A percentile compares a stretch with the other conserved stretches of the same genome.
Evolutionary conservation across 2,797 vertebrate genomes (phyloP).

Genomic region (Coccyzus lansbergi): DNA sequence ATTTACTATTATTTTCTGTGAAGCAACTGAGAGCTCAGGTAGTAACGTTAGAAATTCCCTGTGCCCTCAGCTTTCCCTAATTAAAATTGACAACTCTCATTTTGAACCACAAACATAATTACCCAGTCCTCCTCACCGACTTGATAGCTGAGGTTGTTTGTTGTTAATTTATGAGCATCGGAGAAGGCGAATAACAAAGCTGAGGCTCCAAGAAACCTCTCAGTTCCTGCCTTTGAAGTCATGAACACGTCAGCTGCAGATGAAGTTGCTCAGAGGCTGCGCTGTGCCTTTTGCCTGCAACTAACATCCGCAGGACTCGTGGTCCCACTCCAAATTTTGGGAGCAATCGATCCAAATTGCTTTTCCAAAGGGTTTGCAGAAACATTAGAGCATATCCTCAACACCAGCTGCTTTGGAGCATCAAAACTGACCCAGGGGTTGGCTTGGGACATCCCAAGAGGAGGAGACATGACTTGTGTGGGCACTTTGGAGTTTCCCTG

Average conservation of each 20-base stretch:
- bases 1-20: slow-evolving; percentile 29
- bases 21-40: neutral
- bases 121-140: slow-evolving; percentile 27
- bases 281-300: neutral
- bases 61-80: slow-evolving; percentile 63
- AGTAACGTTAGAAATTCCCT: slow-evolving; percentile 66
- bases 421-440: neutral
- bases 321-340: neutral
- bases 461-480: neutral
- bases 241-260: neutral
- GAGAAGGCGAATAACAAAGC: slow-evolving; percentile 63
- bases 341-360: neutral
- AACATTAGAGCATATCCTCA: neutral
- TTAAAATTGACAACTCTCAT: slow-evolving; percentile 74
- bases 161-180: slow-evolving; percentile 75
- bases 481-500: neutral
- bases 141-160: slow-evolving; percentile 62
- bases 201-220: slow-evolving; percentile 27
- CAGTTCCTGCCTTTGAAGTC: slow-evolving; percentile 69
- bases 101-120: slow-evolving; percentile 75
- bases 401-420: neutral
- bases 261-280: neutral
- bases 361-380: neutral
- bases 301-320: neutral
- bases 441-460: neutral